A percentile compares a stretch with the other conserved stretches of the same genome.
Conservation (phyloP, 2,797 vertebrate genomes). For the Lagodon rhomboides region DNA sequence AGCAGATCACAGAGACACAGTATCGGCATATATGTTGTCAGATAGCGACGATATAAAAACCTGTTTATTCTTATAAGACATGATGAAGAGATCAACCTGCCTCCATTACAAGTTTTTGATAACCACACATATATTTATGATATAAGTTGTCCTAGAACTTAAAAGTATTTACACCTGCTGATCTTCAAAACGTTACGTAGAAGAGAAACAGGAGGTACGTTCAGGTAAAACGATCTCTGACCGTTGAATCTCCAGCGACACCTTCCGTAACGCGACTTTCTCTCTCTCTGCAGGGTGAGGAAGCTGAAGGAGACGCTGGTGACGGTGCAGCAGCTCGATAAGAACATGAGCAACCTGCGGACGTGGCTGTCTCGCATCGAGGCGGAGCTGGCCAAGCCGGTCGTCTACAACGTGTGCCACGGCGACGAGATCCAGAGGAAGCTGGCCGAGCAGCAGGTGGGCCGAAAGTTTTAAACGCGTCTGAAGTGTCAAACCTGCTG, state of each 20-base stretch:
- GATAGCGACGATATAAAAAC: too few relatives aligned
- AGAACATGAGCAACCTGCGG: constrained; percentile 96
- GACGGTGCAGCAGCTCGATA: constrained; percentile 94
- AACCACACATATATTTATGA: too few relatives aligned
- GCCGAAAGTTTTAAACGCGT: neutral
- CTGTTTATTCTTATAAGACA: too few relatives aligned
- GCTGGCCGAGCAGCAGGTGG: constrained; percentile 95
- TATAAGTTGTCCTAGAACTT: too few relatives aligned
- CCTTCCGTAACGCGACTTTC: neutral
- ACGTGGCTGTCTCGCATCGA: constrained; percentile 95
- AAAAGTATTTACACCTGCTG: too few relatives aligned
- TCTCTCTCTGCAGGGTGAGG: constrained; percentile 88
- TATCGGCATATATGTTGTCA: too few relatives aligned
- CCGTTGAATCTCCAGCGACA: neutral
- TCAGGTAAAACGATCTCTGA: too few relatives aligned
- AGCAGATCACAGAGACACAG: too few relatives aligned
- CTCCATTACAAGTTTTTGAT: too few relatives aligned
- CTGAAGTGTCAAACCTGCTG: neutral
- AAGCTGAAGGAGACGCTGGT: constrained; percentile 97
- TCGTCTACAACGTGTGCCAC: constrained; percentile 92
- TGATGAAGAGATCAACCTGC: too few relatives aligned
- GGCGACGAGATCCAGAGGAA: constrained; percentile 95
- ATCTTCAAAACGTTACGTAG: too few relatives aligned
- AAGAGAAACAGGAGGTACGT: too few relatives aligned
- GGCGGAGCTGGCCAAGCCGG: constrained; percentile 92